These are phyloP conservation scores for Tillus elongatus DNA, from an alignment of 2,888 invertebrate genomes.

Conservation along the genomic window DNA sequence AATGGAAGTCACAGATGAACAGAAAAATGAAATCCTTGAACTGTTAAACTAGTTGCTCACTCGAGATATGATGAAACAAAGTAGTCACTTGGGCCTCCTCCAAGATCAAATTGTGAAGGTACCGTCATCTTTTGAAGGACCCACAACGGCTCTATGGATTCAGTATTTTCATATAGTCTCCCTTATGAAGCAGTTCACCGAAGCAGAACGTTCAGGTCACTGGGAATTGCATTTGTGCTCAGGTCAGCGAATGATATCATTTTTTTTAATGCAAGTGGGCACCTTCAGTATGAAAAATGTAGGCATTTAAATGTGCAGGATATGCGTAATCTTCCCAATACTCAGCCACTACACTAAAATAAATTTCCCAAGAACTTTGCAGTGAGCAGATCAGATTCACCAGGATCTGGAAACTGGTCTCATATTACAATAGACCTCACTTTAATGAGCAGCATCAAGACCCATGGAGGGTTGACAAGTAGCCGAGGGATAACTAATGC, in stretches of 20 bases:
- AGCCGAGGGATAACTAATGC: not conserved
- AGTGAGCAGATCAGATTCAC: not conserved
- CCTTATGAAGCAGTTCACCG: not conserved
- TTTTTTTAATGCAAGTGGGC: not conserved
- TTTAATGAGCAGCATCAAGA: not conserved
- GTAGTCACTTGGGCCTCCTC: no score
- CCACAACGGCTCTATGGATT: not conserved
- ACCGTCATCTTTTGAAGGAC: no score
- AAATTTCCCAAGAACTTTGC: no score
- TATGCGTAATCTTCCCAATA: no score
- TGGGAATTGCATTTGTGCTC: not conserved
- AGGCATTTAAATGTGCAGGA: no score
- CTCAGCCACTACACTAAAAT: no score
- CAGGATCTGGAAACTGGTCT: not conserved
- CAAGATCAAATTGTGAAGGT: no score
- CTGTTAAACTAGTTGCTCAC: no score
- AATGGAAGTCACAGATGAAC: no score
- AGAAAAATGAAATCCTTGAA: no score
- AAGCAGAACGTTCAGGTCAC: not conserved
- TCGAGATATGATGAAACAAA: no score
- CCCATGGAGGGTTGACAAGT: not conserved
- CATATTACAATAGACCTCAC: not conserved
- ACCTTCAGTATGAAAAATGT: no score
- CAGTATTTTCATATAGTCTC: constrained; percentile 1
- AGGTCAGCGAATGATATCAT: not conserved